Evolutionary conservation across 2,797 vertebrate genomes (phyloP).

Genomic region (Ctenopoma kingsleyae): DNA sequence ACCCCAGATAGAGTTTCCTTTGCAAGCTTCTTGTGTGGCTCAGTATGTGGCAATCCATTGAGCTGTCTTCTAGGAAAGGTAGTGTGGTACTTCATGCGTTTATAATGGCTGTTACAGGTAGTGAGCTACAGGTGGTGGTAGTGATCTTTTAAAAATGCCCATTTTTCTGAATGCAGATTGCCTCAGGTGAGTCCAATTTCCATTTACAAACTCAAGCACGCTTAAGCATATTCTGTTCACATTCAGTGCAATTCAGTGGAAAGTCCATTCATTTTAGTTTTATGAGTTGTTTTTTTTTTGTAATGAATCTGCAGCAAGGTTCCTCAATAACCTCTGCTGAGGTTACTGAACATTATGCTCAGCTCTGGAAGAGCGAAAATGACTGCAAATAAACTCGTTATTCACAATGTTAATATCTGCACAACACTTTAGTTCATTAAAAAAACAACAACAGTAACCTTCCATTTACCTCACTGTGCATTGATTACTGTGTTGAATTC

Average conservation of each 20-base stretch:
- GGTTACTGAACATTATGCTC: not conserved
- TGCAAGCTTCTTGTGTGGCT: slow-evolving; percentile 17
- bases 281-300: slow-evolving; percentile 1
- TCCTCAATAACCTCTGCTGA: slow-evolving; percentile 4
- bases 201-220: not conserved
- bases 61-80: slow-evolving; percentile 13
- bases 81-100: slow-evolving; percentile 3
- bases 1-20: not conserved
- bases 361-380: slow-evolving; percentile 6
- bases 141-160: slow-evolving; percentile 28
- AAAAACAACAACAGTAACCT: slow-evolving; percentile 26
- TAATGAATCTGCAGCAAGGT: slow-evolving; percentile 6
- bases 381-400: slow-evolving; percentile 5
- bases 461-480: slow-evolving; percentile 22
- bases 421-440: slow-evolving; percentile 17
- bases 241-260: slow-evolving; percentile 8
- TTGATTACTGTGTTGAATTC: slow-evolving; percentile 37
- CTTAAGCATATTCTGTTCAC: slow-evolving; percentile 18
- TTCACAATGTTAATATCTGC: slow-evolving; percentile 11
- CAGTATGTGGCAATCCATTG: slow-evolving; percentile 4
- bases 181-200: slow-evolving; percentile 16
- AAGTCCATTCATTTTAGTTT: slow-evolving; percentile 23
- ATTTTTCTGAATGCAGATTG: not conserved
- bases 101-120: slow-evolving; percentile 23
- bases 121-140: slow-evolving; percentile 60